Evolutionary conservation across 2,797 vertebrate genomes (phyloP), one percentile per base, ranked within the genome.

Genomic region (Hybognathus amarus): DNA sequence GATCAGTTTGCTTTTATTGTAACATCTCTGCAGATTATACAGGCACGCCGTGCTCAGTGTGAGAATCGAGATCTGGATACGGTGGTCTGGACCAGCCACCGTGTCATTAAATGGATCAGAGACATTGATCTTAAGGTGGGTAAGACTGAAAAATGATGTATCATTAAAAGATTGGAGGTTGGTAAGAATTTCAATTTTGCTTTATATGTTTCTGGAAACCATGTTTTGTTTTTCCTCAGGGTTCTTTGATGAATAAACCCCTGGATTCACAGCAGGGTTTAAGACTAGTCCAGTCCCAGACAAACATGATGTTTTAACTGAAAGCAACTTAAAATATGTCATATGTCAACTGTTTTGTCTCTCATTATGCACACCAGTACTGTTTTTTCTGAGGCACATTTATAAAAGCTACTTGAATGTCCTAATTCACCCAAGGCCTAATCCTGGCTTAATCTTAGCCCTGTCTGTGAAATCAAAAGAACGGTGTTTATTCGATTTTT

Each of bases 91-190:
- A 96, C 96, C 78, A 95, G 94, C 90, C 95, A 96, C 87, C 88
- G 96, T 68, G 95, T 97, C 83, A 95, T 95, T 89, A 96, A 96
- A 87, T 97, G 96, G 96, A 92, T 96, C 88, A 93, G 92, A 68
- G 95, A 96, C 73, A 96, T 97, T 30, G 96, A 97, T 90, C 94
- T 97, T 54, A 95, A 96, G 95, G 96, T 97, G 90, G 87, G 93
- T 89, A 82, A 74, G 5, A 15, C 9, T 63, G 17, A 64, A 47
- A 73, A 18, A 30, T 20, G 2, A 45, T 22, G 24, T 20, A 20
- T 24, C 9, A 24, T 24, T 69, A 0, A 69, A 47, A 45, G n/a
- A 18, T 22, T 22, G 13, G 18, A 12, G 18, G 3, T 33, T 11
- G 10, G 10, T 20, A 33, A 20, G 3, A 27, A 20, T 47, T 10